Base-by-base conservation (phyloP, 2,113 vertebrate species). In the Etia nguti region DNA sequence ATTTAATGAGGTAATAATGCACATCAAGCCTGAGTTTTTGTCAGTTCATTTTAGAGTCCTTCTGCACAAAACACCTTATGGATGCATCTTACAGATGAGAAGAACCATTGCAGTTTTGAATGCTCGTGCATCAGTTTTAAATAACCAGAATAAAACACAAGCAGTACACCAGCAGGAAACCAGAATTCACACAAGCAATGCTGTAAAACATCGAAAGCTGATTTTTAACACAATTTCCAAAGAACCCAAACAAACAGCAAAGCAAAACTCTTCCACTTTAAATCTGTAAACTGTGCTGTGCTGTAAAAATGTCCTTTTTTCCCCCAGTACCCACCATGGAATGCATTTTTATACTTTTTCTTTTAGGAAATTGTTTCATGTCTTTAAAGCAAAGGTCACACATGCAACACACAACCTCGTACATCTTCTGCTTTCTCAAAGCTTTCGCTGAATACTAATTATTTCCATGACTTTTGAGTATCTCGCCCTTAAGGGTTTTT, bases 371-470 rank as follows among this genome's bases (percentile, higher is more conserved):
- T 8, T 20, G 29, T 59, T 81, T 77, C 9, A 55, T 81, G 6
- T 15, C 38, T 81, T 88, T 70, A 54, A 80, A 62, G 24, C 65
- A 34, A 20, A 60, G 82, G 43, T 79, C 13, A 79, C 38, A 84
- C n/a, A n/a, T 52, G 6, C 65, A 29, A 60, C 20, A 24, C 29
- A 79, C 22, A 24, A 22, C 68, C 16, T 70, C 75, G 10, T 9
- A 38, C 36, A 57, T 6, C 22, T 55, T 77, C 11, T 4, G 20
- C 57, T 77, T 89, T 82, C 11, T 80, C 77, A 62, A 46, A 52
- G 54, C 82, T 79, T 56, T 80, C 68, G 13, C 31, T 84, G 79
- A 82, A 79, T 90, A 55, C 29, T 59, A 81, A 89, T 84, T 84
- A 81, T 60, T 38, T 16, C 6, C 48, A 68, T 8, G 26, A 48